These are phyloP conservation scores for Taeniopygia guttata DNA, from an alignment of 2,797 vertebrate genomes.

Conservation along the genomic window DNA sequence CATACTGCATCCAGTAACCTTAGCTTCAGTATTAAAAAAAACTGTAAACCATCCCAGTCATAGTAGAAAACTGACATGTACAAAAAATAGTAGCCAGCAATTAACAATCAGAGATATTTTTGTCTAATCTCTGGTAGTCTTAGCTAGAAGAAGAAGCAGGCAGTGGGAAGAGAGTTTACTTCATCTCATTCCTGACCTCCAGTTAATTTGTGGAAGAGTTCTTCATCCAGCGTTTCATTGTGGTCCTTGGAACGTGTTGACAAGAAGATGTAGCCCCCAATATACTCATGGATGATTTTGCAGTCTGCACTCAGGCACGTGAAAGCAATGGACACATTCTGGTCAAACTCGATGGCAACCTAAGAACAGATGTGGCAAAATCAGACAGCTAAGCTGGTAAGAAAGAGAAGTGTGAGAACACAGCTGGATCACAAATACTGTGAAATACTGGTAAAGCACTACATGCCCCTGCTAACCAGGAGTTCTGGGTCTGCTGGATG, in stretches of 20 bases:
- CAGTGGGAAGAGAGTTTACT: not conserved
- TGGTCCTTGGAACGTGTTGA: slow-evolving; percentile 97
- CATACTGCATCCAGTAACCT: not conserved
- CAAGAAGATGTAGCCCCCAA: slow-evolving; percentile 97
- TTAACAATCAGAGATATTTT: not conserved
- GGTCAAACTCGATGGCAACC: slow-evolving; percentile 96
- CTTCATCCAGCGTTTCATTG: slow-evolving; percentile 94
- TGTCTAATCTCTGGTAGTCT: not conserved
- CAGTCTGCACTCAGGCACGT: slow-evolving; percentile 90
- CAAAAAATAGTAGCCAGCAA: not conserved
- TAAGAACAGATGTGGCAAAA: slow-evolving; percentile 46
- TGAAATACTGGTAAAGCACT: not conserved
- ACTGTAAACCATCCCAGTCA: not conserved
- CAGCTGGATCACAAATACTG: not conserved
- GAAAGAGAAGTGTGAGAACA: not conserved
- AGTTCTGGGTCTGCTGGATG: not conserved
- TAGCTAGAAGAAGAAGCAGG: not conserved
- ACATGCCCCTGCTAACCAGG: not conserved
- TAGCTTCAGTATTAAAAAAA: not conserved
- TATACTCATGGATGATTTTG: slow-evolving; percentile 95
- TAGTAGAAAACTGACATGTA: not conserved
- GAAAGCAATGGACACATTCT: slow-evolving; percentile 89
- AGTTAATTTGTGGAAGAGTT: slow-evolving; percentile 95
- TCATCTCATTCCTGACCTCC: slow-evolving; percentile 89
- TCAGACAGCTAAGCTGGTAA: not conserved